phyloP scores from a whole-genome alignment of 2,113 vertebrate species.

The Fregata magnificens region DNA sequence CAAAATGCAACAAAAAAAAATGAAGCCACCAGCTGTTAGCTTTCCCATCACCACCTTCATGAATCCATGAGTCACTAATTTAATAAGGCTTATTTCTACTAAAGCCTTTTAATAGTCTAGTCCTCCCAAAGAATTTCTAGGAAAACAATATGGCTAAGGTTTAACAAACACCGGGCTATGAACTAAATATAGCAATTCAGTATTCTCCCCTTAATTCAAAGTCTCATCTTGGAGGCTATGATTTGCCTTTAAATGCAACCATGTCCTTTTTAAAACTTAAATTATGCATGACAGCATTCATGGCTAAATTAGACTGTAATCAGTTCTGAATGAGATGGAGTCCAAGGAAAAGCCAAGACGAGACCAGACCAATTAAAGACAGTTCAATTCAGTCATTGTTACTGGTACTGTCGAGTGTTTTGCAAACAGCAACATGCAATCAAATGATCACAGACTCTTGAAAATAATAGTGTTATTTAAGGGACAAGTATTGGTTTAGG shows the following conservation, averaged over 20 bases:
- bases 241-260: neutral
- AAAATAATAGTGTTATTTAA: neutral
- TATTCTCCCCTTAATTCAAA: neutral
- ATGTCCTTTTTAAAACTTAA: neutral
- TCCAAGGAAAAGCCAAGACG: neutral
- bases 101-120: neutral
- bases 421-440: neutral
- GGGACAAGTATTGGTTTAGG: neutral
- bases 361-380: neutral
- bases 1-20: neutral
- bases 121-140: neutral
- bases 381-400: neutral
- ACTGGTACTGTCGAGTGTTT: neutral
- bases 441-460: neutral
- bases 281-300: neutral
- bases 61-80: neutral
- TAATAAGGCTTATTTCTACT: neutral
- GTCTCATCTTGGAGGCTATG: neutral
- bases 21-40: neutral
- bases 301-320: neutral
- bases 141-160: neutral
- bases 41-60: neutral
- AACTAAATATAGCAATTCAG: neutral
- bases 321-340: neutral
- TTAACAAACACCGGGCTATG: neutral